Conservation (phyloP, 2,797 vertebrate species). For the Serranus cabrilla region DNA sequence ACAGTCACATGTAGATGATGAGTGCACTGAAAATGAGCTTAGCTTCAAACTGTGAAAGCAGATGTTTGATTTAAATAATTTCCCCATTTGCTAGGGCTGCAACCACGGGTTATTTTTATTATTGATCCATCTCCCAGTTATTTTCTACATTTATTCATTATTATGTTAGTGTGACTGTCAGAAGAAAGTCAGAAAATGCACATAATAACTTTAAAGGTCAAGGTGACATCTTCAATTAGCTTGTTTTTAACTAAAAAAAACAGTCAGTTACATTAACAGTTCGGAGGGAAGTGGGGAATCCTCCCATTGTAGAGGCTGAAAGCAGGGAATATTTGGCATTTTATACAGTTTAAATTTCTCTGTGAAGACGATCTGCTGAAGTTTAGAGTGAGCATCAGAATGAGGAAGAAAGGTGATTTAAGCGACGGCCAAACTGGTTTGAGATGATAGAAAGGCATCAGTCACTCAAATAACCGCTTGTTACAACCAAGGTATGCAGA, state of each 20-base stretch:
- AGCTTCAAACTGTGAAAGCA: background rate
- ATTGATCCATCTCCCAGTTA: background rate
- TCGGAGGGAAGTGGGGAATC: background rate
- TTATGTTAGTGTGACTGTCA: background rate
- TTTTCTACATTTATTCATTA: background rate
- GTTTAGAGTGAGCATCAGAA: no score
- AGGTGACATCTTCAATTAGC: background rate
- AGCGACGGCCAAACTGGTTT: no score
- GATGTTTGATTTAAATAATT: background rate
- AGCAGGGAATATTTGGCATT: background rate
- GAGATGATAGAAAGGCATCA: no score
- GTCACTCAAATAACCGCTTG: no score
- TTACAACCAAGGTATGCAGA: no score
- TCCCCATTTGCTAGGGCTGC: background rate
- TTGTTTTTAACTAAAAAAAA: background rate
- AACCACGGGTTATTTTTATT: background rate
- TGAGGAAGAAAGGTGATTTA: no score
- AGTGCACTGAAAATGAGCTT: background rate
- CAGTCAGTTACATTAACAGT: no score
- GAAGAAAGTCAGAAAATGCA: no score
- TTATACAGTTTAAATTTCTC: no score
- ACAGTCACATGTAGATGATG: background rate
- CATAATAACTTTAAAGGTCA: no score
- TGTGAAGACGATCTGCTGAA: no score
- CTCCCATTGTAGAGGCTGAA: background rate